phyloP scores from a whole-genome alignment of 2,797 vertebrate species.

The Momotus momota region DNA sequence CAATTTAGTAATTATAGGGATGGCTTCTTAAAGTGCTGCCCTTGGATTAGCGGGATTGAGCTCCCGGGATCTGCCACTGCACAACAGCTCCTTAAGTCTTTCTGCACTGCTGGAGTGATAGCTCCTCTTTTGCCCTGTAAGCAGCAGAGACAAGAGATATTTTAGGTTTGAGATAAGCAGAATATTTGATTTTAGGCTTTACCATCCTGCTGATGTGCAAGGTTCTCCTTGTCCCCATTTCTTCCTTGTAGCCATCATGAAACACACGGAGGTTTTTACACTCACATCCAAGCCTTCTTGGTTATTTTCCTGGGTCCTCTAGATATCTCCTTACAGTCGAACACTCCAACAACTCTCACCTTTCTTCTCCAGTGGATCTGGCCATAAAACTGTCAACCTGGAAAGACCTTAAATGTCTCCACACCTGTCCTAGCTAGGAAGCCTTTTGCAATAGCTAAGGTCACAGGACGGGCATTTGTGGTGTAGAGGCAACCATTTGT shows the following conservation, averaged over 20 bases:
- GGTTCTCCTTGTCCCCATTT: background rate
- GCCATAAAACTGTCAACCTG: background rate
- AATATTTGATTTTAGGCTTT: background rate
- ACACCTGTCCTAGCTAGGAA: background rate
- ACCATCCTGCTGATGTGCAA: background rate
- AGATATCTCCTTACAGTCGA: background rate
- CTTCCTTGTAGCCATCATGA: background rate
- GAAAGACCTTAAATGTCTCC: background rate
- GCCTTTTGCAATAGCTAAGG: background rate
- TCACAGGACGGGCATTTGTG: background rate
- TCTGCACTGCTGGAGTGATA: background rate
- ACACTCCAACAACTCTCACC: background rate
- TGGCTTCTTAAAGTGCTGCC: slow-evolving; percentile 11
- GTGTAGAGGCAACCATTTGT: background rate
- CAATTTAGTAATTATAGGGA: background rate
- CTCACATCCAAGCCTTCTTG: background rate
- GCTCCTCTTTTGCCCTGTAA: background rate
- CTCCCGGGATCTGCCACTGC: background rate
- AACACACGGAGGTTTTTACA: background rate
- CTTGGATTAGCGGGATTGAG: slow-evolving; percentile 61
- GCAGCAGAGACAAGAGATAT: background rate
- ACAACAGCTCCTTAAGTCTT: slow-evolving; percentile 22
- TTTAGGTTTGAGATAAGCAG: background rate
- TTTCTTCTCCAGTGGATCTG: background rate
- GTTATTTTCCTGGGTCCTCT: background rate